Conservation (phyloP, 2,113 vertebrate genomes). For the Galbula dea region DNA sequence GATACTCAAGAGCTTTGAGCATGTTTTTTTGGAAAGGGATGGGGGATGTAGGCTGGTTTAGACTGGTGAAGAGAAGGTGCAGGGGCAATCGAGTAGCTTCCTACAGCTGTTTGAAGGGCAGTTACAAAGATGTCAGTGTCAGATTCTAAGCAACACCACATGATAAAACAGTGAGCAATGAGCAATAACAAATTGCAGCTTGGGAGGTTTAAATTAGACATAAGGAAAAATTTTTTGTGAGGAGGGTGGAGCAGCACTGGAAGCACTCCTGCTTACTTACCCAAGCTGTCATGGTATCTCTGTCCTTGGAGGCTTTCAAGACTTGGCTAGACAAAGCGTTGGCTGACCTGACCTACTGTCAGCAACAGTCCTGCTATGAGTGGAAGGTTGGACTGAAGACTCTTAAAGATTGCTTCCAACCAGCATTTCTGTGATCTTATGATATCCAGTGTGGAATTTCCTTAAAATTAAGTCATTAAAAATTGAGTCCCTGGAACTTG, state of each 20-base stretch:
- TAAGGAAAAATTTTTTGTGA: background rate
- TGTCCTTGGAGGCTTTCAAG: conserved; percentile 26
- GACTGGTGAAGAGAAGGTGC: background rate
- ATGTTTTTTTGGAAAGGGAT: fast-evolving
- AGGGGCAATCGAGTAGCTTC: background rate
- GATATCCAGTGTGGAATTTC: conserved; percentile 57
- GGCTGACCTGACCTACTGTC: conserved; percentile 21
- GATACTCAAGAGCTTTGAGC: background rate
- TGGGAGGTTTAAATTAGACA: conserved; percentile 12
- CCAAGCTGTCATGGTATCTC: background rate
- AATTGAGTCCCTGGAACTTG: background rate
- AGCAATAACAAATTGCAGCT: background rate
- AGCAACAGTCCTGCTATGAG: background rate
- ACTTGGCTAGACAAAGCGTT: conserved; percentile 39
- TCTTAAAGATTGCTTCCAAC: background rate
- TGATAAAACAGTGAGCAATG: background rate
- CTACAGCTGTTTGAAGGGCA: background rate
- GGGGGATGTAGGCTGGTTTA: background rate
- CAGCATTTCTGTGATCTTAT: conserved; percentile 48
- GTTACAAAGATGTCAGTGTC: background rate
- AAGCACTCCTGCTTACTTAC: conserved; percentile 42
- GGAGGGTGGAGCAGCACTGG: conserved; percentile 47
- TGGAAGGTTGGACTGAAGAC: conserved; percentile 14
- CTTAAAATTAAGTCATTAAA: conserved; percentile 53
- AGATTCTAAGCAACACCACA: background rate